These are phyloP conservation scores for Xanthorhoe designata DNA, from an alignment of 2,888 invertebrate genomes.

Conservation along the genomic window DNA sequence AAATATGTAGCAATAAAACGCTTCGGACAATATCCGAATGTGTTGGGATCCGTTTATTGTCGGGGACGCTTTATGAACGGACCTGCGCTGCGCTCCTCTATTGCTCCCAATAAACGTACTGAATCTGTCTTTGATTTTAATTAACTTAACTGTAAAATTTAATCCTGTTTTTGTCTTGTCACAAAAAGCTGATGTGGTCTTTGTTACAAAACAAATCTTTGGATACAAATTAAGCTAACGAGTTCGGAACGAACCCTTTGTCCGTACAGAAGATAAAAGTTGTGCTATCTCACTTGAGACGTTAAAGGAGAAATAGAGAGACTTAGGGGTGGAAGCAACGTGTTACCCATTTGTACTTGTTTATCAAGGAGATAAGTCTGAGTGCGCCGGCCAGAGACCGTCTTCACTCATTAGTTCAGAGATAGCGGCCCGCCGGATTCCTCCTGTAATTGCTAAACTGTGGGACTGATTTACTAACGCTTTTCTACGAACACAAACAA, in stretches of 20 bases:
- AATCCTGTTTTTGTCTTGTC: constrained; percentile 12
- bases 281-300: constrained; percentile 70
- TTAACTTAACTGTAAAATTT: constrained; percentile 29
- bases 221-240: constrained; percentile 67
- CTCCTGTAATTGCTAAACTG: constrained; percentile 77
- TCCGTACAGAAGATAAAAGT: constrained; percentile 66
- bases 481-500: constrained; percentile 48
- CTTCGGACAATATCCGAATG: constrained; percentile 71
- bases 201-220: constrained; percentile 43
- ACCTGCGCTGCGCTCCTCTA: constrained; percentile 54
- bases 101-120: constrained; percentile 66
- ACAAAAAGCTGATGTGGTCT: constrained; percentile 19
- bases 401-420: constrained; percentile 75
- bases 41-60: constrained; percentile 79
- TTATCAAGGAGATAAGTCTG: constrained; percentile 78
- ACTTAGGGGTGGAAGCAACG: constrained; percentile 69
- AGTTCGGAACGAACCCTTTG: constrained; percentile 64
- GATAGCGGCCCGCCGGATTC: constrained; percentile 70
- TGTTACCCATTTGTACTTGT: constrained; percentile 81
- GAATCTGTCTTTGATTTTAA: constrained; percentile 54
- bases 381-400: constrained; percentile 66
- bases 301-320: constrained; percentile 72
- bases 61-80: constrained; percentile 66
- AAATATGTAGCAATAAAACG: constrained; percentile 79
- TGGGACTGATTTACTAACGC: constrained; percentile 64